These are phyloP conservation scores for Lepus oiostolus DNA, from an alignment of 2,797 vertebrate species.

Conservation along the genomic window DNA sequence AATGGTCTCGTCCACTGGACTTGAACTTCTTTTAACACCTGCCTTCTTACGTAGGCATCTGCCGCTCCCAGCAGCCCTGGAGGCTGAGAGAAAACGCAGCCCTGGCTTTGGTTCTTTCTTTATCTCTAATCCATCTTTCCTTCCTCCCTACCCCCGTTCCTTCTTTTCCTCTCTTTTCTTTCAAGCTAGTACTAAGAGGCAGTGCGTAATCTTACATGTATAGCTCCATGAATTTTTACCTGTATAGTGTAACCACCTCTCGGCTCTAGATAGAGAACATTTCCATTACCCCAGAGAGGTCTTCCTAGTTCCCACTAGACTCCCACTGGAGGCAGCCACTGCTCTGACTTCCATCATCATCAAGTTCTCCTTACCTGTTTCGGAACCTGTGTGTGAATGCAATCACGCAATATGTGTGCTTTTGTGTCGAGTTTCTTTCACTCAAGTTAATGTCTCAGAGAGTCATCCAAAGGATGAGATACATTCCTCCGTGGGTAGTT, in stretches of 20 bases:
- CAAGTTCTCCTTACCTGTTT: background rate
- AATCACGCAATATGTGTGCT: background rate
- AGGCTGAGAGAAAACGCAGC: background rate
- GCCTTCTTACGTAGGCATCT: background rate
- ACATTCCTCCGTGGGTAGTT: background rate
- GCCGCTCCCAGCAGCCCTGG: background rate
- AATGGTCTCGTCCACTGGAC: background rate
- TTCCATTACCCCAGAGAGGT: background rate
- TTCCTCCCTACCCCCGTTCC: too few species aligned
- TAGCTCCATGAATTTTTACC: background rate
- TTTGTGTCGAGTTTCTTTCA: conserved; percentile 2
- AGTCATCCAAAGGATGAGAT: background rate
- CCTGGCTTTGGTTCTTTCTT: background rate
- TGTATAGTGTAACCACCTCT: background rate
- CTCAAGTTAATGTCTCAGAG: background rate
- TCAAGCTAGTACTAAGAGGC: background rate
- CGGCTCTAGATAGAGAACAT: background rate
- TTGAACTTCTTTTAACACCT: conserved; percentile 13
- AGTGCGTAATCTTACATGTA: background rate
- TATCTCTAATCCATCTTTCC: background rate
- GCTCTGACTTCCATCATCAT: background rate
- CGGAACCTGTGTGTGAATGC: background rate
- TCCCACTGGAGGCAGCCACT: background rate
- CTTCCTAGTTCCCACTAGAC: background rate
- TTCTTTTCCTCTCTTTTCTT: background rate